Evolutionary conservation across 2,113 vertebrate species (phyloP), one percentile per base, ranked within the genome.

Genomic region (Rhea pennata): DNA sequence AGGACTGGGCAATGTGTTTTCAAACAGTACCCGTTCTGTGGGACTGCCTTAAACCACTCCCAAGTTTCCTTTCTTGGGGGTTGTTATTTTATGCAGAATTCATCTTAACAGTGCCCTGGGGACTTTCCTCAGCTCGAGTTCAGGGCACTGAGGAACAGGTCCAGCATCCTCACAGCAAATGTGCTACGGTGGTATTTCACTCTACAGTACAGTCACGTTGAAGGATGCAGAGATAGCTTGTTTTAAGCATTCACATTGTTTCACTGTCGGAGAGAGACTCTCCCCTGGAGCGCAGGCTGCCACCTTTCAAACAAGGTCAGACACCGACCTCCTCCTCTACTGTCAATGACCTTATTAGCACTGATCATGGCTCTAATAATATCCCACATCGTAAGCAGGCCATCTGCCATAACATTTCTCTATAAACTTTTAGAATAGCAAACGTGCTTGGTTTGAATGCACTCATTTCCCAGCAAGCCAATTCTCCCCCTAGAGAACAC

Each of bases 311-410:
- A 96, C 46, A 93, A 96, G 96, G 95, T 84, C 82, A 88, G 94
- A 87, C 71, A 87, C 61, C 44, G 42, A 91, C 84, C 72, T 92
- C 91, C 67, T 94, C 80, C 73, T 71, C 95, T 84, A 69, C 40
- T 13, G 16, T 56, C 81, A 92, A 72, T 94, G 96, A 97, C 91
- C 97, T 98, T 97, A 97, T 97, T 97, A 97, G 92, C 40, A 91
- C 78, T 26, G 94, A 97, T 96, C 95, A 96, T 20, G 70, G 82
- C 96, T 98, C 96, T 89, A 97, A 97, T 94, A 97, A 97, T 97
- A 97, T 46, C 91, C 88, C 2, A 2, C 90, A 80, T 27, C 85
- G 65, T 80, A 77, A 97, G 81, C 76, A 0, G 94, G 74, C 90
- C 93, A 97, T 96, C 95, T 97, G 94, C 92, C 1, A 0, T 93